Evolutionary conservation across 1,140 invertebrate genomes (phyloP), one percentile per base, ranked within the genome.

Genomic region (Drosophila cardini): DNA sequence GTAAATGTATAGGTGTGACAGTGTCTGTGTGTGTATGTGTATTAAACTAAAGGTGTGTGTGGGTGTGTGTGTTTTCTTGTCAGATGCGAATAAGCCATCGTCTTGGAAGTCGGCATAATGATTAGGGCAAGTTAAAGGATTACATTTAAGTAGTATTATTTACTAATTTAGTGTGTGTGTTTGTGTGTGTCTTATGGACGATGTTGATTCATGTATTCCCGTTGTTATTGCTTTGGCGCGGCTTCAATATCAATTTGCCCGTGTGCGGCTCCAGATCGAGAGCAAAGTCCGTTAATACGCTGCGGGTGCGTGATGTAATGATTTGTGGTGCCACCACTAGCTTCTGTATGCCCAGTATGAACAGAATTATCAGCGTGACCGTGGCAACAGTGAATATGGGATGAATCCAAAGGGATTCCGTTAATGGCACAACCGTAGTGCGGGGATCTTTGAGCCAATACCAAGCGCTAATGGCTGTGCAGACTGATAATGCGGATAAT

Each of bases 251-350:
- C 11, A 98, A 93, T 93, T 98, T 97, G 71, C 98, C 97, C 60
- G 97, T 98, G 90, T 99, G 93, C 98, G 99, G 48, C 97, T 98
- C 97, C 99, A 98, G 92, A 98, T 99, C 71, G 32, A 73, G 56
- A 15, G 71, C 71, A 92, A 99, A 99, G 92, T 99, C 98, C 36
- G 95, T 95, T 26, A 99, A 94, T 0, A 99, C 98, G 42, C 94
- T 95, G 45, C 98, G 94, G 26, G 97, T 97, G 72, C 98, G 93
- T 1, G 97, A 95, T 2, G 98, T 98, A 76, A 99, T 98, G 89
- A 99, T 99, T 80, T 97, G 98, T 9, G 98, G 97, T 11, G 98
- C 98, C 67, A 99, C 98, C 0, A 99, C 98, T 92, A 97, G 94
- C 92, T 97, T 97, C 91, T 99, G 98, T 46, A 99, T 97, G 53